Conservation (phyloP, 2,113 vertebrate species). For the Misgurnus anguillicaudatus region DNA sequence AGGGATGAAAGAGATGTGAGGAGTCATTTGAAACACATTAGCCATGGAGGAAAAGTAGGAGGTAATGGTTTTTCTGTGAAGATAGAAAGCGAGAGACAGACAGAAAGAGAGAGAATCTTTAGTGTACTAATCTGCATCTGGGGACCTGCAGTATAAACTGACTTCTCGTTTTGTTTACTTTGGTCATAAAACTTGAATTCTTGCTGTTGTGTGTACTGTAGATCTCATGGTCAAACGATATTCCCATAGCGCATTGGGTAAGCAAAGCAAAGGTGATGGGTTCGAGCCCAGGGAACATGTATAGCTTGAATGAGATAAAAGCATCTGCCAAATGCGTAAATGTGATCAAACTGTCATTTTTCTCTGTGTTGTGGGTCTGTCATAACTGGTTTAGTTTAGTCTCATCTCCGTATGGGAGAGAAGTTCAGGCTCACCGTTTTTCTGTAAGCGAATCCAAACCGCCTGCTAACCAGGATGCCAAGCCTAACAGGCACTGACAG, state of each 20-base stretch:
- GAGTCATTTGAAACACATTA: conserved; percentile 47
- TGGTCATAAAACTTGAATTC: not conserved
- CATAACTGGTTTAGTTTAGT: conserved; percentile 22
- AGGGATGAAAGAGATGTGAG: conserved; percentile 22
- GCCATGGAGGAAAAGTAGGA: conserved; percentile 41
- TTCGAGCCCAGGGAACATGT: no score
- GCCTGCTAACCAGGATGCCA: conserved; percentile 71
- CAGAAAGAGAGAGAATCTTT: conserved; percentile 29
- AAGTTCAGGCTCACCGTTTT: conserved; percentile 55
- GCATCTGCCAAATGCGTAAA: no score
- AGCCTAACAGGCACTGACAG: conserved; percentile 73
- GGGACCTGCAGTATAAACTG: not conserved
- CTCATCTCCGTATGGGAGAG: conserved; percentile 55
- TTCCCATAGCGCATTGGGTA: not conserved
- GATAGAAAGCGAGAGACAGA: not conserved
- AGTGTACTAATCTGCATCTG: conserved; percentile 10
- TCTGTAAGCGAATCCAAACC: conserved; percentile 73
- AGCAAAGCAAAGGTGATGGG: no score
- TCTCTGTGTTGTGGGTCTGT: no score
- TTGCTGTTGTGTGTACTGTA: not conserved
- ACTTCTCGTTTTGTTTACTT: not conserved
- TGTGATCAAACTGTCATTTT: no score
- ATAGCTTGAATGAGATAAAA: no score
- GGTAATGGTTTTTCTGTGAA: conserved; percentile 14
- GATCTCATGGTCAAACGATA: not conserved